phyloP scores from a whole-genome alignment of 2,888 invertebrate genomes.

The Aleiodes leptofemur region DNA sequence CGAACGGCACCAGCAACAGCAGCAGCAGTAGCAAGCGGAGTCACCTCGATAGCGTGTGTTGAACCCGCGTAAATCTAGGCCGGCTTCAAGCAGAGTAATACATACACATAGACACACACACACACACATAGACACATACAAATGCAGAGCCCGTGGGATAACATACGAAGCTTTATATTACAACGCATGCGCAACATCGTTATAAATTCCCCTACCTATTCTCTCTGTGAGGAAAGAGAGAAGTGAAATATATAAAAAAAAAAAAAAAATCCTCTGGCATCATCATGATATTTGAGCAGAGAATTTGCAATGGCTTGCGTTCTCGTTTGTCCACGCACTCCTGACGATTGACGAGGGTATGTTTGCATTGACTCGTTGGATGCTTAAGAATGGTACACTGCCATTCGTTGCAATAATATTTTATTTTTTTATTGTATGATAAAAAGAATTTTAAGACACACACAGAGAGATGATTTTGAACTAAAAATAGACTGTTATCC shows the following conservation, averaged over 20 bases:
- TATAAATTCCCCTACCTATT: constrained; percentile 3
- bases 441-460: too few relatives aligned
- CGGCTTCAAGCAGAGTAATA: constrained; percentile 77
- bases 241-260: constrained; percentile 3
- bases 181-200: constrained; percentile 43
- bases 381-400: not conserved
- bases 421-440: not conserved
- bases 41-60: constrained; percentile 75
- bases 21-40: constrained; percentile 57
- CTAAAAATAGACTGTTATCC: too few relatives aligned
- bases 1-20: constrained; percentile 58
- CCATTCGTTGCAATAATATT: not conserved
- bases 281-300: constrained; percentile 10
- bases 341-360: constrained; percentile 15
- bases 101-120: constrained; percentile 48
- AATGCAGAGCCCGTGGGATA: constrained; percentile 47
- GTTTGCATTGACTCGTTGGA: not conserved
- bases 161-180: constrained; percentile 37
- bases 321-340: constrained; percentile 33
- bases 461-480: too few relatives aligned
- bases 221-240: not conserved
- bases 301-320: constrained; percentile 27
- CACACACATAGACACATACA: constrained; percentile 19
- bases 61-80: constrained; percentile 76
- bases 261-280: constrained; percentile 27